Conservation (phyloP, 2,797 vertebrate genomes). For the Eremophila alpestris region DNA sequence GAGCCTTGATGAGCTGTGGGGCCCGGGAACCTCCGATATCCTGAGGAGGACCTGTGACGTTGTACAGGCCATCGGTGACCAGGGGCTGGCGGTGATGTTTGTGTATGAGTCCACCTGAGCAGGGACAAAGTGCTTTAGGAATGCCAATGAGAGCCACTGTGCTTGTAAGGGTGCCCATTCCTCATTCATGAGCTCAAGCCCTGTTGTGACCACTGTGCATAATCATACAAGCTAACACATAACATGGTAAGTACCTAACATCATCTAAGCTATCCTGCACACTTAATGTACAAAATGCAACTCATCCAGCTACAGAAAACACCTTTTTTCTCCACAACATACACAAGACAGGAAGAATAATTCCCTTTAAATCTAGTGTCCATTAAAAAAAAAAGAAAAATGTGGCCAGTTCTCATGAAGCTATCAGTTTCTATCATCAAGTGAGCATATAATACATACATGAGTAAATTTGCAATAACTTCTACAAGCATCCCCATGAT, state of each 20-base stretch:
- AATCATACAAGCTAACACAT: background rate
- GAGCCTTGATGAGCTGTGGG: conserved; percentile 78
- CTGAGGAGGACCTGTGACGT: conserved; percentile 70
- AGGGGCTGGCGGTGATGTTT: conserved; percentile 84
- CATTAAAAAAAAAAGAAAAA: background rate
- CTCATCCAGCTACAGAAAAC: background rate
- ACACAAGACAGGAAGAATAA: background rate
- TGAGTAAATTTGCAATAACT: background rate
- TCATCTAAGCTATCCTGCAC: background rate
- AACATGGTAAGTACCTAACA: background rate
- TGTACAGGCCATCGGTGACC: conserved; percentile 74
- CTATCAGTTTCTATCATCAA: background rate
- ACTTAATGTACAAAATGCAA: background rate
- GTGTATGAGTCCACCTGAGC: conserved; percentile 71
- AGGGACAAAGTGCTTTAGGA: background rate
- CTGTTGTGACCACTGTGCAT: background rate
- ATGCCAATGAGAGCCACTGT: background rate
- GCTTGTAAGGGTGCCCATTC: background rate
- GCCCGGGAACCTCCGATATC: conserved; percentile 82
- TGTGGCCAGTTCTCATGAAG: background rate
- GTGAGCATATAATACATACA: background rate
- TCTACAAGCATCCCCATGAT: background rate
- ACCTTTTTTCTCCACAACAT: background rate
- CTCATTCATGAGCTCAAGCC: background rate
- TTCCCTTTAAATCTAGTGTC: background rate